Evolutionary conservation across 1,140 invertebrate species (phyloP), one percentile per base, ranked within the genome.

Genomic region (Cydia amplana): DNA sequence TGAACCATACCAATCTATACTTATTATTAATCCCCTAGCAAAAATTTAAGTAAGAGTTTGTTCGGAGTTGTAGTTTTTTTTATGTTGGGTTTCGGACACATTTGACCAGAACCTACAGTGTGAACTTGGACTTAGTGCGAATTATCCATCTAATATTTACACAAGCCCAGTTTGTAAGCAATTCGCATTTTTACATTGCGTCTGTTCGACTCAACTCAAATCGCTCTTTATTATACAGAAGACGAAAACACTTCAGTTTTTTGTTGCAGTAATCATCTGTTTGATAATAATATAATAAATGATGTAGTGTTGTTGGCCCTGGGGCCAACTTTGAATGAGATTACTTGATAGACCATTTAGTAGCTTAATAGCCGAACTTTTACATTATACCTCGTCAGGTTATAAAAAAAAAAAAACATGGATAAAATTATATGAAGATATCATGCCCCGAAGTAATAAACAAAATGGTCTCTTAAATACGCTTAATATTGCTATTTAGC

Each of bases 171-270:
- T 23, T 23, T 60, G 10, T 9, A 23, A 10, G 20, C 20, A 60
- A 20, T 23, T 60, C 20, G 6, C 20, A 60, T 23, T 60, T 60
- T 23, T 70, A 70, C 28, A 67, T 4, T 20, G 16, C 32, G 32
- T 36, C 14, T 10, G 3, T 25, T 64, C 20, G 18, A 64, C 32
- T 32, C 5, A 23, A 23, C 63, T 18, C n/a, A 40, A 70, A 70
- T 70, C 7, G 28, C n/a, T 70, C 65, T n/a, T 70, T 36, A 70
- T 70, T 70, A 40, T 70, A 70, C 32, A 70, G 28, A 12, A 70
- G 65, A 43, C 32, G n/a, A 70, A 20, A 18, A 32, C 14, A 32
- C 4, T 43, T 70, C 43, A 70, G 65, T 70, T 70, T 36, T 36
- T 67, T 64, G 18, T 12, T 9, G 14, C 18, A 36, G 32, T 40